phyloP scores from a whole-genome alignment of 2,888 invertebrate species.

The Agonopterix alstromeriana region DNA sequence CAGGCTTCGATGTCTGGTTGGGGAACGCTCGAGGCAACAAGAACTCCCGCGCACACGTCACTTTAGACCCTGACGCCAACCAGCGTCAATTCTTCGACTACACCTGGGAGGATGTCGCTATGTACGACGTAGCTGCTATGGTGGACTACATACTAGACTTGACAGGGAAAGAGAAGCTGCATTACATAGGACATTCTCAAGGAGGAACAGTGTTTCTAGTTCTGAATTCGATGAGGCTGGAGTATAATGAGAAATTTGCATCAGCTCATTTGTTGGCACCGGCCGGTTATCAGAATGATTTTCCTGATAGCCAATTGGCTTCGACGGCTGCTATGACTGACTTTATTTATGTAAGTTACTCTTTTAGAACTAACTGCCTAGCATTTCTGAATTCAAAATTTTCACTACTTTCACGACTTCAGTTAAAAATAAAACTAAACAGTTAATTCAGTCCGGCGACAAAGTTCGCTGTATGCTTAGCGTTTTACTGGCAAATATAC shows the following conservation, averaged over 20 bases:
- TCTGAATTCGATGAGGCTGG: slow-evolving; percentile 37
- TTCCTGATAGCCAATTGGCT: slow-evolving; percentile 27
- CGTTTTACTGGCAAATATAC: no score
- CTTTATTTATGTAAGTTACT: slow-evolving; percentile 41
- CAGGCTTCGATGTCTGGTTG: slow-evolving; percentile 87
- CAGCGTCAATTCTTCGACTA: slow-evolving; percentile 49
- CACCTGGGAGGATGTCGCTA: slow-evolving; percentile 54
- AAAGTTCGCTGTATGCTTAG: no score
- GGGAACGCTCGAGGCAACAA: slow-evolving; percentile 88
- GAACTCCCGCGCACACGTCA: slow-evolving; percentile 78
- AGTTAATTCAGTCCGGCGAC: no score
- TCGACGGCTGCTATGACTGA: slow-evolving; percentile 25
- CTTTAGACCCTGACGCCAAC: slow-evolving; percentile 38
- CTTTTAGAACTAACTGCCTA: not conserved
- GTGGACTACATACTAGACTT: slow-evolving; percentile 35
- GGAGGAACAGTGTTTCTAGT: slow-evolving; percentile 53
- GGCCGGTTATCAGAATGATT: slow-evolving; percentile 43
- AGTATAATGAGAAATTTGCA: slow-evolving; percentile 45
- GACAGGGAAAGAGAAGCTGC: slow-evolving; percentile 37
- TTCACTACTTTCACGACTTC: no score
- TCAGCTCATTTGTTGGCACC: slow-evolving; percentile 52
- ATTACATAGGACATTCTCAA: slow-evolving; percentile 63
- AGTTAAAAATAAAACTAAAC: no score
- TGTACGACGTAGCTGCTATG: slow-evolving; percentile 47
- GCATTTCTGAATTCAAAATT: no score